phyloP scores from a whole-genome alignment of 2,888 invertebrate genomes.

The Pinctada fucata region DNA sequence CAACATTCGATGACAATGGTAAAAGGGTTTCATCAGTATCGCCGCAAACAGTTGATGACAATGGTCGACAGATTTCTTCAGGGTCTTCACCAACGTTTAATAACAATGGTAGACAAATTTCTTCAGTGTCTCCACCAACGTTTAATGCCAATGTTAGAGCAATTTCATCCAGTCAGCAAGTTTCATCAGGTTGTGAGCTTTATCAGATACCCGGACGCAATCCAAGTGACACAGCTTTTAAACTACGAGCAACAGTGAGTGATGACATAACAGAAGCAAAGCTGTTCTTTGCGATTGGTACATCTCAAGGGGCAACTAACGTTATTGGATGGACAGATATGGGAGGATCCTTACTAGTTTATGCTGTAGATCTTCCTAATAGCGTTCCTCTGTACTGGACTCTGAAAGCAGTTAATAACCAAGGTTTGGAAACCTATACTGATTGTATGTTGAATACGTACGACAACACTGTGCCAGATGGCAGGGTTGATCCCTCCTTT shows the following conservation, averaged over 20 bases:
- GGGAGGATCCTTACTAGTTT: conserved; percentile 47
- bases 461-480: conserved; percentile 50
- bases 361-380: conserved; percentile 34
- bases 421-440: conserved; percentile 38
- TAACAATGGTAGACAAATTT: too few species aligned
- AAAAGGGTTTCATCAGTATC: background rate
- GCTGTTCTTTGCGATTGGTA: conserved; percentile 54
- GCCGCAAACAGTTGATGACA: background rate
- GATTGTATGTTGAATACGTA: conserved; percentile 47
- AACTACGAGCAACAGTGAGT: conserved; percentile 47
- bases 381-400: conserved; percentile 52
- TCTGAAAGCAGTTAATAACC: conserved; percentile 44
- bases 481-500: conserved; percentile 46
- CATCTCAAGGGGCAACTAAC: conserved; percentile 49
- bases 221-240: conserved; percentile 50
- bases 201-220: conserved; percentile 47
- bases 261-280: conserved; percentile 52
- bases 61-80: background rate
- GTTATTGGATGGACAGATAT: conserved; percentile 51
- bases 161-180: conserved; percentile 8
- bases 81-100: background rate
- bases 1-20: conserved; percentile 17
- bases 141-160: background rate
- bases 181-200: conserved; percentile 42
- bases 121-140: too few species aligned